Evolutionary conservation across 2,888 invertebrate genomes (phyloP), one percentile per base, ranked within the genome.

Genomic region (Scotopteryx bipunctaria): DNA sequence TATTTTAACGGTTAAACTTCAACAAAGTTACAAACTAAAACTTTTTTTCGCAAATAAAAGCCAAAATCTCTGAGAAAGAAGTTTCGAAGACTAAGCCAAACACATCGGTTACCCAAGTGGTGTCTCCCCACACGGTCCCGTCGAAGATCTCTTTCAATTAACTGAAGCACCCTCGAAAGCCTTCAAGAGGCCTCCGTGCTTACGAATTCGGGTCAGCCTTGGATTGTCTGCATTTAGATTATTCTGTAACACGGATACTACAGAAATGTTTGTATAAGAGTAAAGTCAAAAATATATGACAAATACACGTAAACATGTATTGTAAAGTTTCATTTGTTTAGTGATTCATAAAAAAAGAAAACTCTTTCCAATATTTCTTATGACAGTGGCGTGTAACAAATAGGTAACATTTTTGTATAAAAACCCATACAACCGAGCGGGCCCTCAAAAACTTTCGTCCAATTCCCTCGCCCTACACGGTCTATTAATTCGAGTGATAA

Each of bases 71-170:
- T 19, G 16, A 29, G 42, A 14, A 46, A 42, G 33, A 29, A 42
- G n/a, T 46, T 51, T 35, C 21, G 13, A 33, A 56, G 31, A 38
- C 46, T 43, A 53, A 53, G 47, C 14, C 50, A 57, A 59, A 62
- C 51, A 61, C 48, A 57, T 45, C 49, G 55, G 44, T 44, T 33
- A 42, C 31, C 59, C 55, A 69, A 76, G 72, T 66, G 69, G 67
- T 70, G 60, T 75, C 75, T 77, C 78, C 78, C 69, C 57, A 76
- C 70, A 69, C 75, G 69, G 55, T 61, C 76, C 76, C 68, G 65
- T 64, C 70, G 64, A 63, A 76, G 83, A 85, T 86, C 83, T 84
- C 81, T 86, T 86, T 84, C 86, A 86, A 86, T 87, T 86, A 87
- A 81, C 75, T 81, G 64, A 69, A 84, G 83, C 67, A 70, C 71